Conservation (phyloP, 2,797 vertebrate genomes). For the Macroramphosus scolopax region DNA sequence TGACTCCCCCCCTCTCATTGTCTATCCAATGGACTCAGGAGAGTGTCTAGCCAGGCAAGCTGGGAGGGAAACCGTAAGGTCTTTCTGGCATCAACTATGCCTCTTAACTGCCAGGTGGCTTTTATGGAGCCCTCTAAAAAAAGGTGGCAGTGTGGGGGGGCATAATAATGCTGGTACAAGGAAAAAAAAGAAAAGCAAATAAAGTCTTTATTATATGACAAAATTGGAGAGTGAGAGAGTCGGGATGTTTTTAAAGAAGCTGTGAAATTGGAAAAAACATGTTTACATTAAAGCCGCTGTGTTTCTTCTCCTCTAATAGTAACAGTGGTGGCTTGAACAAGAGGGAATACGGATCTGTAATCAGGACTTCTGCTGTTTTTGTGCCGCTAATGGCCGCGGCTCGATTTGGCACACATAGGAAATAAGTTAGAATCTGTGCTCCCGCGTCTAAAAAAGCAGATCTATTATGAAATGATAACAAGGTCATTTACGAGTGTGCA, state of each 20-base stretch:
- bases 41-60: slow-evolving; percentile 41
- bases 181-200: too few relatives aligned
- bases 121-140: slow-evolving; percentile 49
- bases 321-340: slow-evolving; percentile 39
- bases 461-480: slow-evolving; percentile 73
- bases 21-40: slow-evolving; percentile 54
- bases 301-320: slow-evolving; percentile 23
- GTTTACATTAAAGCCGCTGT: slow-evolving; percentile 51
- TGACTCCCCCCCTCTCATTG: slow-evolving; percentile 34
- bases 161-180: slow-evolving; percentile 7
- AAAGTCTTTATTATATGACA: too few relatives aligned
- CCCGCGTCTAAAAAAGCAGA: slow-evolving; percentile 52
- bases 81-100: slow-evolving; percentile 42
- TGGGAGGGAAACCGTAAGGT: slow-evolving; percentile 19
- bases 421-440: slow-evolving; percentile 47
- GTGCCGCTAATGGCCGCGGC: slow-evolving; percentile 49
- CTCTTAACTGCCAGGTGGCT: slow-evolving; percentile 51
- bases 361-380: slow-evolving; percentile 47
- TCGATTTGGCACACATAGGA: slow-evolving; percentile 50
- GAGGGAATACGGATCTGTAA: slow-evolving; percentile 54
- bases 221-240: slow-evolving; percentile 31
- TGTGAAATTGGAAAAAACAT: too few relatives aligned
- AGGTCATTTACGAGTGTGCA: slow-evolving; percentile 66
- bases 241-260: too few relatives aligned
- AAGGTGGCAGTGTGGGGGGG: slow-evolving; percentile 18